Evolutionary conservation across 2,797 vertebrate genomes (phyloP).

Genomic region (Coracias cyanogaster): DNA sequence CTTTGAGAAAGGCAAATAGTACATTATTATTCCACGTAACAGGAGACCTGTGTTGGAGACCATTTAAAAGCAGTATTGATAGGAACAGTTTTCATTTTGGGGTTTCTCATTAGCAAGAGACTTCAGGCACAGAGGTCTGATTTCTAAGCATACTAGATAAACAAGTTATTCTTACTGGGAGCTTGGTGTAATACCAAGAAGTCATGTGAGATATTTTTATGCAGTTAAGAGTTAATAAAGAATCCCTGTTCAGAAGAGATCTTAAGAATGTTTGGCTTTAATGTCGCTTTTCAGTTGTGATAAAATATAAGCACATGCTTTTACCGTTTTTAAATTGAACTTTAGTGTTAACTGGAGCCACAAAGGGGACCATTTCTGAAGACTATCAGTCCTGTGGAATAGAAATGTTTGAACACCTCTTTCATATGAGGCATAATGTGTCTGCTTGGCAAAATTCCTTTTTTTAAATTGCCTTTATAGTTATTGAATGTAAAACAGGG

Average conservation of each 20-base stretch:
- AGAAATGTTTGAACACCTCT: not conserved
- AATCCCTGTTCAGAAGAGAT: not conserved
- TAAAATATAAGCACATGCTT: not conserved
- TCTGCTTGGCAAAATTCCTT: not conserved
- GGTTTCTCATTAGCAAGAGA: not conserved
- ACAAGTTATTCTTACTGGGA: not conserved
- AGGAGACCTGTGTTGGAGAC: not conserved
- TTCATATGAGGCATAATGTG: not conserved
- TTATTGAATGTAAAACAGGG: not conserved
- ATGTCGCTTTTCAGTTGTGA: not conserved
- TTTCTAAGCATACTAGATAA: not conserved
- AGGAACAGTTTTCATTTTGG: not conserved
- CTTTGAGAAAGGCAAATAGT: not conserved
- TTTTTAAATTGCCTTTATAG: not conserved
- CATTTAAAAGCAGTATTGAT: not conserved
- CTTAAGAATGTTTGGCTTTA: not conserved
- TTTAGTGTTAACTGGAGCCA: not conserved
- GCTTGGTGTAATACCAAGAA: not conserved
- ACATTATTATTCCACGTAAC: too few relatives aligned
- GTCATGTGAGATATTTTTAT: not conserved
- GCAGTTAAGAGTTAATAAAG: not conserved
- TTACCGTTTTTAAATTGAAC: not conserved
- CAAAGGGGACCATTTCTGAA: not conserved
- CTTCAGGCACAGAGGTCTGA: not conserved
- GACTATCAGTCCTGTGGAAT: not conserved